A percentile compares a stretch with the other conserved stretches of the same genome.
These are phyloP conservation scores for Apostichopus japonicus DNA, from an alignment of 35 echinoderm and acorn worm species.

Conservation along the genomic window DNA sequence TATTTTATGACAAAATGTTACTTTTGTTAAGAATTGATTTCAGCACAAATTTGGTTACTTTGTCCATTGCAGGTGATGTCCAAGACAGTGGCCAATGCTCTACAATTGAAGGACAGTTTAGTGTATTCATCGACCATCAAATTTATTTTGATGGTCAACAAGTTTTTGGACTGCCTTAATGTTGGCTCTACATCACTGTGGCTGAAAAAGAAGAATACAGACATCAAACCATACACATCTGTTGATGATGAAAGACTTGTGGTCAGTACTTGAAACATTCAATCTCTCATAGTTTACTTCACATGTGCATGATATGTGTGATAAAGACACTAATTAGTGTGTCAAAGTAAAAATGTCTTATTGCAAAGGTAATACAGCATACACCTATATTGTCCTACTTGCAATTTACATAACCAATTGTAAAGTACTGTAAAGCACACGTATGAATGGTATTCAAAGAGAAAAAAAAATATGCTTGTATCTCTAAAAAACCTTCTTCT, in stretches of 20 bases:
- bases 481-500: too few relatives aligned
- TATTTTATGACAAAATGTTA: too few relatives aligned
- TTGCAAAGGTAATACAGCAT: background rate
- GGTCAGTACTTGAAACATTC: background rate
- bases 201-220: background rate
- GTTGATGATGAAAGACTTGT: background rate
- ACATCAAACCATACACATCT: slow-evolving; percentile 3
- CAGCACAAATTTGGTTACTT: too few relatives aligned
- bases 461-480: background rate
- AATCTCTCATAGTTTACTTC: background rate
- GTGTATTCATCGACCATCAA: too few relatives aligned
- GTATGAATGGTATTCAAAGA: background rate
- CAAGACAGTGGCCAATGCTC: too few relatives aligned
- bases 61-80: too few relatives aligned
- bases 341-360: background rate
- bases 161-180: slow-evolving; percentile 60
- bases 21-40: too few relatives aligned
- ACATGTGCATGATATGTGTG: too few relatives aligned
- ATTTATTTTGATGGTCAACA: too few relatives aligned
- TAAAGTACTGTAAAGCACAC: background rate
- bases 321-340: background rate
- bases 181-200: background rate
- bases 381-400: background rate
- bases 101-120: too few relatives aligned
- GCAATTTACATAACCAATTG: background rate